phyloP scores from a whole-genome alignment of 2,113 vertebrate genomes.

The Corythornis madagascariensis region DNA sequence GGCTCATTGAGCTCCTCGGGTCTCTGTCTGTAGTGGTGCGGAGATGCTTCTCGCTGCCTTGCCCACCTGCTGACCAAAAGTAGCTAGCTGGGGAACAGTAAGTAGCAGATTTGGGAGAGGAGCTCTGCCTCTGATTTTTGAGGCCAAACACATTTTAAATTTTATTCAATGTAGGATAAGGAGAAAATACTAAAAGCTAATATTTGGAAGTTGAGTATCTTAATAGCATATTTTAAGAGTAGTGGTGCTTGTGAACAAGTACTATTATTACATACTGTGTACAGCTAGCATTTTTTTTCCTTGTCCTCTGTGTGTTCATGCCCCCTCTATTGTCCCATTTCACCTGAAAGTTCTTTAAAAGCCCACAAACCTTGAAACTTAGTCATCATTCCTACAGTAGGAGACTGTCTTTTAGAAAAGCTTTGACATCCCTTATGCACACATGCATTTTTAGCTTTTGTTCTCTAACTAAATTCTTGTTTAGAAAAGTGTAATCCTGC shows the following conservation, averaged over 20 bases:
- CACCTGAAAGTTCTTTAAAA: background rate
- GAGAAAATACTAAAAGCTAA: background rate
- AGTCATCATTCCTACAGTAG: background rate
- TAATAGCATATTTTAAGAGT: background rate
- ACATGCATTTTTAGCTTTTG: background rate
- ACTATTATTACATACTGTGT: background rate
- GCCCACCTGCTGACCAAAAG: background rate
- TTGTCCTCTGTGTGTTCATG: background rate
- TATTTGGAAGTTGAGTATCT: background rate
- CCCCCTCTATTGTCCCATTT: background rate
- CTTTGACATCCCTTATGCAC: background rate
- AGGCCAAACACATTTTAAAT: background rate
- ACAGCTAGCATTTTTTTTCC: background rate
- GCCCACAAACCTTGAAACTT: background rate
- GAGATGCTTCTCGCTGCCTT: background rate
- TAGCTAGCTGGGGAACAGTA: background rate
- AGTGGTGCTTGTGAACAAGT: background rate
- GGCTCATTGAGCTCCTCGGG: background rate
- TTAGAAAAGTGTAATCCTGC: slow-evolving; percentile 7
- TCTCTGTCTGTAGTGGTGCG: background rate
- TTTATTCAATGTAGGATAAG: background rate
- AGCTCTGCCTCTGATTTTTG: background rate
- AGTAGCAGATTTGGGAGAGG: background rate
- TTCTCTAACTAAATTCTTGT: background rate
- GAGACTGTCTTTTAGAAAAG: background rate